Conservation (phyloP, 2,113 vertebrate species). For the Gorsachius goisagi region DNA sequence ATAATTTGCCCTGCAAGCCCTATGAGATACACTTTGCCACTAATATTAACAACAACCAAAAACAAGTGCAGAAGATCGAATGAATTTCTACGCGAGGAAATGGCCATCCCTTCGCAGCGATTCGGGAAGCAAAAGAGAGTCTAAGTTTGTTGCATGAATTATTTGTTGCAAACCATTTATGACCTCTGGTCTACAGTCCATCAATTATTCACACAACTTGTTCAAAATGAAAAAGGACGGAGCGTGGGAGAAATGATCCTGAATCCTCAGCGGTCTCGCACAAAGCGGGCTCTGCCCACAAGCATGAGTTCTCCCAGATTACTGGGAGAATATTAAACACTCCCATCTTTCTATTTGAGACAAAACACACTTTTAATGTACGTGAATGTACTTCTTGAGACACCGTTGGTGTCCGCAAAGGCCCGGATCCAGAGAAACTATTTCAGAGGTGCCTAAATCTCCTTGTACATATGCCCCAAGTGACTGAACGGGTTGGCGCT, state of each 20-base stretch:
- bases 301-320: not conserved
- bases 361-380: not conserved
- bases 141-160: not conserved
- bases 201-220: constrained; percentile 18
- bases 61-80: not conserved
- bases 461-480: not conserved
- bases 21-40: not conserved
- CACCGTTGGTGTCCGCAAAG: not conserved
- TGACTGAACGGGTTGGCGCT: not conserved
- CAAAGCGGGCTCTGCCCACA: not conserved
- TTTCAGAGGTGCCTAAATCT: not conserved
- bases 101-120: not conserved
- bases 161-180: not conserved
- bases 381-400: not conserved
- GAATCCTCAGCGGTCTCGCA: not conserved
- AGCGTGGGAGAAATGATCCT: not conserved
- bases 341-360: not conserved
- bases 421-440: not conserved
- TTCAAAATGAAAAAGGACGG: not conserved
- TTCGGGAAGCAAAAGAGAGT: not conserved
- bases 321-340: not conserved
- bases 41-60: not conserved
- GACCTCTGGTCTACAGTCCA: not conserved
- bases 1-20: not conserved
- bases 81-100: not conserved